Conservation (phyloP, 2,113 vertebrate species). For the Lathamus discolor region DNA sequence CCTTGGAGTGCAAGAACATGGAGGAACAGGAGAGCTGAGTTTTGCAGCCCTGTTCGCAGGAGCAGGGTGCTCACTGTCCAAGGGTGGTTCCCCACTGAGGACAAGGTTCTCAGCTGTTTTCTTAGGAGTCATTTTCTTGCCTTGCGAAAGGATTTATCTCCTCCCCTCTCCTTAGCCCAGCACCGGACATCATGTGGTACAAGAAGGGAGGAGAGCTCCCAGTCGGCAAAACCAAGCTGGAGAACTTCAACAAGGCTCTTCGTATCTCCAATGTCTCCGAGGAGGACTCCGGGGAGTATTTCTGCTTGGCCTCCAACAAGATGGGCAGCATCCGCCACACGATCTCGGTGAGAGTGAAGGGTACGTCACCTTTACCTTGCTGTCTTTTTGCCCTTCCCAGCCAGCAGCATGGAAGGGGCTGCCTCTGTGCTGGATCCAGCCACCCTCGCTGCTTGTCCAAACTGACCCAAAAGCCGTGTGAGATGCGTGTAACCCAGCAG, state of each 20-base stretch:
- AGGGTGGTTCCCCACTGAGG: background rate
- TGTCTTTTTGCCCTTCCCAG: background rate
- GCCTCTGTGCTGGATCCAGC: background rate
- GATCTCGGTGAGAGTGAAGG: constrained; percentile 95
- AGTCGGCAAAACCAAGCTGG: constrained; percentile 82
- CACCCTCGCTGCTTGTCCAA: background rate
- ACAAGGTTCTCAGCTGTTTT: background rate
- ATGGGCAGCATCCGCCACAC: constrained; percentile 92
- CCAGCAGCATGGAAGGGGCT: background rate
- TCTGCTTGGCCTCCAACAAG: constrained; percentile 93
- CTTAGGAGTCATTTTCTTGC: background rate
- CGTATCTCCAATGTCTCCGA: constrained; percentile 88
- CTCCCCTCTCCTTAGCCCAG: constrained; percentile 78
- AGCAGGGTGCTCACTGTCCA: background rate
- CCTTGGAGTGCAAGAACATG: accelerated
- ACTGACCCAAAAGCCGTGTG: accelerated
- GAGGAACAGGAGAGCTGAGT: background rate
- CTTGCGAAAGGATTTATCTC: background rate
- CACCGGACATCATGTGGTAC: constrained; percentile 91
- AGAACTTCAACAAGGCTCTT: constrained; percentile 92
- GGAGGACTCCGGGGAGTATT: constrained; percentile 92
- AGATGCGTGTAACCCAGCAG: background rate
- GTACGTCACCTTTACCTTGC: constrained; percentile 78
- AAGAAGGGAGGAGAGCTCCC: constrained; percentile 95
- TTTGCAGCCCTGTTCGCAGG: background rate